Evolutionary conservation across 53 echinoderm and acorn worm species (phyloP).

Genomic region (Zoroaster sp.): DNA sequence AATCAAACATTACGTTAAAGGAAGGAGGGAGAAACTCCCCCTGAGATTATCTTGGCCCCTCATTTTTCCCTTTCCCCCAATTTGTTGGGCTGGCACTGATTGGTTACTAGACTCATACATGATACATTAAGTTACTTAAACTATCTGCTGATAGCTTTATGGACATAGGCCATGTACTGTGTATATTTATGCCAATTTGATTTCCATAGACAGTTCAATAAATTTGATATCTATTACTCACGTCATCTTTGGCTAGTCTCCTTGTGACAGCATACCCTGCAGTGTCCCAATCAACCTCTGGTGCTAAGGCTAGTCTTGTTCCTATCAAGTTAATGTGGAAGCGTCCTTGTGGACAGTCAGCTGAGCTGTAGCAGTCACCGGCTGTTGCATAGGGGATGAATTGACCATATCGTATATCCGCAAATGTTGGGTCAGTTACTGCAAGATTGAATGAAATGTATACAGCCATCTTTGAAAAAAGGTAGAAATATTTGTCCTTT

Average conservation of each 20-base stretch:
- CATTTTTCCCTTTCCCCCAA: too few species aligned
- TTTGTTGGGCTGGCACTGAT: too few species aligned
- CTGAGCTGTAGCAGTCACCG: conserved; percentile 92
- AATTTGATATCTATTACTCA: conserved; percentile 23
- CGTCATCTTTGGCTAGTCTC: conserved; percentile 73
- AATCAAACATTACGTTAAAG: too few species aligned
- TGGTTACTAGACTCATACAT: too few species aligned
- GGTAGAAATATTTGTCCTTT: not conserved
- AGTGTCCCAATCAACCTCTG: conserved; percentile 81
- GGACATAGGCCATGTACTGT: too few species aligned
- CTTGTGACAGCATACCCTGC: conserved; percentile 79
- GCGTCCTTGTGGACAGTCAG: conserved; percentile 86
- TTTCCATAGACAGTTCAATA: not conserved
- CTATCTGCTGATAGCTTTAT: too few species aligned
- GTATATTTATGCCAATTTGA: too few species aligned
- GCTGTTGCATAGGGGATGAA: conserved; percentile 92
- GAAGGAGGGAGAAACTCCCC: too few species aligned
- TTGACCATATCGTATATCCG: conserved; percentile 67
- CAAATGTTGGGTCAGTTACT: conserved; percentile 78
- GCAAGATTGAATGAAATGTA: not conserved
- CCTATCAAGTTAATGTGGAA: conserved; percentile 83
- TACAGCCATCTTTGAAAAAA: not conserved
- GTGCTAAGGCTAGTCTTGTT: conserved; percentile 83
- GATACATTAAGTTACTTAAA: too few species aligned
- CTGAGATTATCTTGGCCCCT: too few species aligned